Conservation (phyloP, 2,888 invertebrate species). For the Cataglyphis albicans region DNA sequence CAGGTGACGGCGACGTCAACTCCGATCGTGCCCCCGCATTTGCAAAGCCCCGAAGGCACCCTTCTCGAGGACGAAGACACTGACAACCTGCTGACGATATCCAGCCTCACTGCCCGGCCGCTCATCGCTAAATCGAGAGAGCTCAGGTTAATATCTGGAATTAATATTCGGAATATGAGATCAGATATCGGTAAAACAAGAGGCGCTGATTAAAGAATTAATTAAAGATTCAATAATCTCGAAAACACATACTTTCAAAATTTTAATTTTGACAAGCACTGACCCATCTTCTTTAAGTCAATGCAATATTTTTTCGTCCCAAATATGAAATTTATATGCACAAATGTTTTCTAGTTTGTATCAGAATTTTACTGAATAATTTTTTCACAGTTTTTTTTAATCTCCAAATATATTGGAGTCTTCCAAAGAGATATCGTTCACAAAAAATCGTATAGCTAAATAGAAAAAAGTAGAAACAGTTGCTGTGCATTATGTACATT, state of each 20-base stretch:
- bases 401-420: background rate
- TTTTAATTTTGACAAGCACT: background rate
- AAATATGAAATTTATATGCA: background rate
- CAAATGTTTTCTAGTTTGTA: background rate
- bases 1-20: conserved; percentile 85
- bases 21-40: conserved; percentile 85
- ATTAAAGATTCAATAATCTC: too few species aligned
- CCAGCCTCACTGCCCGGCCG: conserved; percentile 91
- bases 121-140: conserved; percentile 90
- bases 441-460: background rate
- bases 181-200: background rate
- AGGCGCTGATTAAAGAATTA: background rate
- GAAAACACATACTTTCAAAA: background rate
- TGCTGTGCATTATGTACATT: background rate
- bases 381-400: background rate
- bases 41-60: conserved; percentile 85
- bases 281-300: background rate
- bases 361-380: background rate
- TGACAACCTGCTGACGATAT: conserved; percentile 91
- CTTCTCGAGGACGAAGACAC: conserved; percentile 89
- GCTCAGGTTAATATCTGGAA: conserved; percentile 85
- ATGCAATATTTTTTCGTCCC: background rate
- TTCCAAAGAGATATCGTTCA: too few species aligned
- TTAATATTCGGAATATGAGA: conserved; percentile 8
- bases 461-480: background rate